A percentile compares a stretch with the other conserved stretches of the same genome.
phyloP scores from a whole-genome alignment of 1,140 invertebrate genomes.

The Hylaeus volcanicus region DNA sequence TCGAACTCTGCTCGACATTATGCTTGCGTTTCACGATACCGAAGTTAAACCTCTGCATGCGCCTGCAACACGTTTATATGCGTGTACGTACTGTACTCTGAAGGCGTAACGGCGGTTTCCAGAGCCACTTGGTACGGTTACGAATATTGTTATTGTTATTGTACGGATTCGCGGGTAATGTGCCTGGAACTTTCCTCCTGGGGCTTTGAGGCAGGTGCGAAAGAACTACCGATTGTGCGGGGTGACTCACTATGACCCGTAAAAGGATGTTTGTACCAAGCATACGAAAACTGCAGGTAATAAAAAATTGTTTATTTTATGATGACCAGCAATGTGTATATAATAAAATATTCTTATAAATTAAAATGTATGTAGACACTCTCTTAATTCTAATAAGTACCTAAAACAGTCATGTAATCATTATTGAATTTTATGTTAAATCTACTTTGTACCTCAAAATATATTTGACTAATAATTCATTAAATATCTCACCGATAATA shows the following conservation, averaged over 20 bases:
- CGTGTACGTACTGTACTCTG: constrained; percentile 19
- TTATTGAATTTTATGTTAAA: too few relatives aligned
- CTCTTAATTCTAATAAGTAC: too few relatives aligned
- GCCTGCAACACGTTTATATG: constrained; percentile 16
- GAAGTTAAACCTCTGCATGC: not conserved
- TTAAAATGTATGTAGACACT: too few relatives aligned
- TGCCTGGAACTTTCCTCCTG: not conserved
- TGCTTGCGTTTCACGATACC: constrained; percentile 36
- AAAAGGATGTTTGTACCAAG: not conserved
- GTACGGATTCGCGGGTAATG: constrained; percentile 5
- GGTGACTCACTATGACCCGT: not conserved
- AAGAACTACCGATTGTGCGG: too few relatives aligned
- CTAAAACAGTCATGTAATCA: too few relatives aligned
- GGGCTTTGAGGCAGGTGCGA: too few relatives aligned
- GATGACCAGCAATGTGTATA: too few relatives aligned
- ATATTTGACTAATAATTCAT: too few relatives aligned
- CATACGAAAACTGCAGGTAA: not conserved
- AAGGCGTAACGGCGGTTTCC: constrained; percentile 40
- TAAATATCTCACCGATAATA: too few relatives aligned
- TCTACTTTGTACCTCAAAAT: too few relatives aligned
- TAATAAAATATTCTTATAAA: too few relatives aligned
- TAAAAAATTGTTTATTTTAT: not conserved
- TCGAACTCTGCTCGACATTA: constrained; percentile 26
- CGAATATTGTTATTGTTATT: constrained; percentile 26
- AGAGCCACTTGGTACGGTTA: constrained; percentile 5